A percentile compares a stretch with the other conserved stretches of the same genome.
phyloP scores from a whole-genome alignment of 2,888 invertebrate species.

The Chymomyza procnemis region DNA sequence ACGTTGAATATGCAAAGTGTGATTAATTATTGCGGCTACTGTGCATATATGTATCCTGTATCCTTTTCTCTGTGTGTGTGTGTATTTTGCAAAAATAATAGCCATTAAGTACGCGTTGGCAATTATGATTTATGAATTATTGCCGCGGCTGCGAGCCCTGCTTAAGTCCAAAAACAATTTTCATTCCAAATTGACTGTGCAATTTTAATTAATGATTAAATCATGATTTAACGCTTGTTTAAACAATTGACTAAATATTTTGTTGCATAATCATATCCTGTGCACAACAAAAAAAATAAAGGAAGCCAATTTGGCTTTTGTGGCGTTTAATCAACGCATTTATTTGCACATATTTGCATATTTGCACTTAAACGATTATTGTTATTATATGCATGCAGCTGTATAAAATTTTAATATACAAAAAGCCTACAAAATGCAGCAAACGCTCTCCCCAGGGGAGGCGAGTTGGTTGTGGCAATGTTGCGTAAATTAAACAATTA shows the following conservation, averaged over 20 bases:
- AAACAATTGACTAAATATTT: conserved; percentile 26
- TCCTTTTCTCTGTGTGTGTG: neutral
- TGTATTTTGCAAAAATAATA: neutral
- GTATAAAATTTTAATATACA: neutral
- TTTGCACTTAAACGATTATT: neutral
- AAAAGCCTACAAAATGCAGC: neutral
- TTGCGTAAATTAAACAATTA: conserved; percentile 43
- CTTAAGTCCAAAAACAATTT: conserved; percentile 4
- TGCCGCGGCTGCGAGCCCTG: no score
- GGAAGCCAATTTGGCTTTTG: neutral
- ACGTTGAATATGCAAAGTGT: neutral
- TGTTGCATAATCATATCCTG: neutral
- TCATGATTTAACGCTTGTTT: conserved; percentile 6
- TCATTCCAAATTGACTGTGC: conserved; percentile 43
- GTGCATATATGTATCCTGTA: conserved; percentile 12
- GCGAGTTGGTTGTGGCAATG: neutral
- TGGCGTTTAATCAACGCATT: neutral
- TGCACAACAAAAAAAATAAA: neutral
- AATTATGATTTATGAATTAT: conserved; percentile 56
- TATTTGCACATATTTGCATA: neutral
- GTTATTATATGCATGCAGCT: neutral
- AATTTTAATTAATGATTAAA: conserved; percentile 51
- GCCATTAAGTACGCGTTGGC: conserved; percentile 10
- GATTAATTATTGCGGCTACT: conserved; percentile 46
- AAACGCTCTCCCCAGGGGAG: neutral